Conservation (phyloP, 1,140 invertebrate species). For the Lepeophtheirus salmonis region DNA sequence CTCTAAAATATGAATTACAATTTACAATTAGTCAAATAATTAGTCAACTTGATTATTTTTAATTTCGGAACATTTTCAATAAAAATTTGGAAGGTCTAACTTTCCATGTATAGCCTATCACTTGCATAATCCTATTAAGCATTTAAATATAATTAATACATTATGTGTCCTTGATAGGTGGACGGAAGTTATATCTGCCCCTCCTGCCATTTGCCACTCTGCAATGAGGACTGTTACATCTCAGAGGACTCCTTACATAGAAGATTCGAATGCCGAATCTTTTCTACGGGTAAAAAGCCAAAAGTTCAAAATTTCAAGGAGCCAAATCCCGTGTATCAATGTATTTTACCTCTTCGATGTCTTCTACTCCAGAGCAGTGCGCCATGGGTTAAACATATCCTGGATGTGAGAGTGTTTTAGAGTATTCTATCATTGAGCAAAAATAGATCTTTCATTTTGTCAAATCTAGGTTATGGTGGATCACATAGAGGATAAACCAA, state of each 20-base stretch:
- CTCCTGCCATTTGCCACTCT: neutral
- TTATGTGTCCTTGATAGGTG: no score
- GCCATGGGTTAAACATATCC: neutral
- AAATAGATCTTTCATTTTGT: no score
- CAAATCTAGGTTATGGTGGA: conserved; percentile 9
- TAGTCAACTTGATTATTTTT: no score
- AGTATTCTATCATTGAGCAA: no score
- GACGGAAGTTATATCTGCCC: neutral
- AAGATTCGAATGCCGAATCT: neutral
- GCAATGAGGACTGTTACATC: neutral
- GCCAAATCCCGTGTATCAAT: conserved; percentile 12
- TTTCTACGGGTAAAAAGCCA: neutral
- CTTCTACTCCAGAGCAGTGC: neutral
- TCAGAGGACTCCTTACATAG: neutral
- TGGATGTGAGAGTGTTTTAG: neutral
- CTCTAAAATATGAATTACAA: no score
- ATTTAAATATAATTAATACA: no score
- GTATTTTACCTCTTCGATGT: conserved; percentile 7
- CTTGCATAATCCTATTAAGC: no score
- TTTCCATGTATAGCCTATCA: no score
- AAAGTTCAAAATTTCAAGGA: neutral
- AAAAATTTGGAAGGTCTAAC: no score
- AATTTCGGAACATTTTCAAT: no score
- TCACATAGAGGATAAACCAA: conserved; percentile 2
- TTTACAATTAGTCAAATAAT: no score